A percentile compares a stretch with the other conserved stretches of the same genome.
These are phyloP conservation scores for Delichon dasypus DNA, from an alignment of 2,797 vertebrate species.

Conservation along the genomic window DNA sequence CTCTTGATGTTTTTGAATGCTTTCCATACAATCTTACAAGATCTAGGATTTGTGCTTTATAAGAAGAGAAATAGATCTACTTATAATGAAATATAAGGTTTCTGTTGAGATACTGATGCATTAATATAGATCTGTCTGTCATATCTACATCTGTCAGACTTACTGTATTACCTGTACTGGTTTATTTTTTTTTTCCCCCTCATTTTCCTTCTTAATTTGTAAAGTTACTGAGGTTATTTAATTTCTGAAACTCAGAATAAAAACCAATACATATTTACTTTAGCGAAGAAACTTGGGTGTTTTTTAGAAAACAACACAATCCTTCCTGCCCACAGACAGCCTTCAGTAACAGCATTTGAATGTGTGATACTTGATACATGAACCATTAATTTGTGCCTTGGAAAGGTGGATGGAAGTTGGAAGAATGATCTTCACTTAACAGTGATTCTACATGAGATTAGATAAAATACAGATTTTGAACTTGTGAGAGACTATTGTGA, in stretches of 20 bases:
- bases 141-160: not conserved
- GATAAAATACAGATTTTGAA: not conserved
- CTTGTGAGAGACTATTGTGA: not conserved
- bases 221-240: not conserved
- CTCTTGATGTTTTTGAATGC: not conserved
- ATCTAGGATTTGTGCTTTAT: not conserved
- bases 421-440: not conserved
- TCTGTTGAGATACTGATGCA: not conserved
- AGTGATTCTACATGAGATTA: not conserved
- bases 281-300: not conserved
- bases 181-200: not conserved
- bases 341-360: constrained; percentile 30
- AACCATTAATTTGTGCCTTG: not conserved
- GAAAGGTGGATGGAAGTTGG: not conserved
- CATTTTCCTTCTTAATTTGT: not conserved
- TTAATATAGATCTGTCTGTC: not conserved
- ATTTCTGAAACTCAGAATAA: not conserved
- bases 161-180: not conserved
- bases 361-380: not conserved
- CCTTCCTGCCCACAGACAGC: not conserved
- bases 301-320: not conserved
- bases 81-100: not conserved
- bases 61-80: not conserved
- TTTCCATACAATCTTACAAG: not conserved
- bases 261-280: not conserved